Conservation (phyloP, 2,888 invertebrate genomes). For the Linnaemya tessellans region DNA sequence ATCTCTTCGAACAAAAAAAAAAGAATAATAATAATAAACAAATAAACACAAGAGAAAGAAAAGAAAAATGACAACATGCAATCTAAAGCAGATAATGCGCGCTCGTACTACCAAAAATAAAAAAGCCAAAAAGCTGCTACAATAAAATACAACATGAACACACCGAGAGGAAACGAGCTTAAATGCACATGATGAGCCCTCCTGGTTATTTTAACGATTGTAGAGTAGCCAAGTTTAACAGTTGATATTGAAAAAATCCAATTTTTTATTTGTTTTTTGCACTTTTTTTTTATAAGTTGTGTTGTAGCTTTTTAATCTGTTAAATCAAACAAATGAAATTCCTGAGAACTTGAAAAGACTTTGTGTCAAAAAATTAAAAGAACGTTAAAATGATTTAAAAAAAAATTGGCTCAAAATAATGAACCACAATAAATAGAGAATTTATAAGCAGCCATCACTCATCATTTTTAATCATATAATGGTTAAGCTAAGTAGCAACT, state of each 20-base stretch:
- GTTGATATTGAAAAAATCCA: constrained; percentile 40
- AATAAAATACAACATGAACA: constrained; percentile 21
- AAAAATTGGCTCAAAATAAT: constrained; percentile 16
- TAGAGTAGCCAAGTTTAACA: constrained; percentile 48
- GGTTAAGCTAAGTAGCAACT: constrained; percentile 41
- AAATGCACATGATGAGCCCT: constrained; percentile 56
- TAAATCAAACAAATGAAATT: constrained; percentile 70
- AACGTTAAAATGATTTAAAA: not conserved
- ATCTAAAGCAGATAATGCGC: constrained; percentile 74
- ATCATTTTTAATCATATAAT: constrained; percentile 44
- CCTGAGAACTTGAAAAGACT: constrained; percentile 67
- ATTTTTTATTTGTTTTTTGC: not conserved
- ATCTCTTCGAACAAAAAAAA: constrained; percentile 15
- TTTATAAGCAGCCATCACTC: constrained; percentile 42
- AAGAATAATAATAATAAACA: not conserved
- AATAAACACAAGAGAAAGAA: constrained; percentile 33
- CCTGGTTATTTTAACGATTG: constrained; percentile 13
- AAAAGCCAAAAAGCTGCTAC: constrained; percentile 12
- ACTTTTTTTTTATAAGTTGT: constrained; percentile 15
- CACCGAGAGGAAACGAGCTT: constrained; percentile 41
- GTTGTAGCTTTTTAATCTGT: constrained; percentile 62
- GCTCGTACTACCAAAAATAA: constrained; percentile 22
- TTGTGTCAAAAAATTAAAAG: constrained; percentile 59
- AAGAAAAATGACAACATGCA: constrained; percentile 76
- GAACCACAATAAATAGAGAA: constrained; percentile 37